phyloP scores from a whole-genome alignment of 2,797 vertebrate genomes.

The Steatocranus sp. region DNA sequence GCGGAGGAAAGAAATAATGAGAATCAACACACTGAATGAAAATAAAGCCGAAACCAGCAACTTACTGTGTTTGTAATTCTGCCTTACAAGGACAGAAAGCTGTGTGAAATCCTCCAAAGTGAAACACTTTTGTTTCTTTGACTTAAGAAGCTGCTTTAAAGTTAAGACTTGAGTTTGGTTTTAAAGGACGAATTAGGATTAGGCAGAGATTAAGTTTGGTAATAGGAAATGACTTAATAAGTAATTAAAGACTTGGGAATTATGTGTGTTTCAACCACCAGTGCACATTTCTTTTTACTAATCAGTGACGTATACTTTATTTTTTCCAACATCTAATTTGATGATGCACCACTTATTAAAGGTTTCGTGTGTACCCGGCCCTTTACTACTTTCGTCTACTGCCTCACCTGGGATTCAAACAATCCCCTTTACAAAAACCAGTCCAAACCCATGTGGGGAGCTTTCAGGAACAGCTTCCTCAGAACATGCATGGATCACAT shows the following conservation, averaged over 20 bases:
- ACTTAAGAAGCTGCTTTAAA: not conserved
- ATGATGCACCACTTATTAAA: not conserved
- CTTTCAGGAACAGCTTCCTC: constrained; percentile 12
- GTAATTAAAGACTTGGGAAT: not conserved
- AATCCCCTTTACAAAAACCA: not conserved
- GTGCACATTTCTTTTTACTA: not conserved
- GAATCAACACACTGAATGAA: not conserved
- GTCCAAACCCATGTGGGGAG: not conserved
- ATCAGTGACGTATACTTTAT: accelerated
- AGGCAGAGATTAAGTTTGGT: not conserved
- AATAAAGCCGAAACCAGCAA: not conserved
- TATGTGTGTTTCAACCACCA: not conserved
- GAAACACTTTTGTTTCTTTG: not conserved
- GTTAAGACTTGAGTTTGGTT: not conserved
- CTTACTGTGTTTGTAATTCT: not conserved
- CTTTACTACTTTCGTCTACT: not conserved
- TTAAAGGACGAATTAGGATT: not conserved
- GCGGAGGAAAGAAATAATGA: not conserved
- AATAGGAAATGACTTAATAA: not conserved
- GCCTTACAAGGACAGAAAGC: not conserved
- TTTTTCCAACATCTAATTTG: not conserved
- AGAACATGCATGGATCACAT: not conserved
- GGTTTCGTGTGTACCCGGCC: not conserved
- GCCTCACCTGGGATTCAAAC: not conserved
- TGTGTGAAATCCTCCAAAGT: not conserved